These are phyloP conservation scores for Sus cebifrons DNA, from an alignment of 2,797 vertebrate species.

Conservation along the genomic window DNA sequence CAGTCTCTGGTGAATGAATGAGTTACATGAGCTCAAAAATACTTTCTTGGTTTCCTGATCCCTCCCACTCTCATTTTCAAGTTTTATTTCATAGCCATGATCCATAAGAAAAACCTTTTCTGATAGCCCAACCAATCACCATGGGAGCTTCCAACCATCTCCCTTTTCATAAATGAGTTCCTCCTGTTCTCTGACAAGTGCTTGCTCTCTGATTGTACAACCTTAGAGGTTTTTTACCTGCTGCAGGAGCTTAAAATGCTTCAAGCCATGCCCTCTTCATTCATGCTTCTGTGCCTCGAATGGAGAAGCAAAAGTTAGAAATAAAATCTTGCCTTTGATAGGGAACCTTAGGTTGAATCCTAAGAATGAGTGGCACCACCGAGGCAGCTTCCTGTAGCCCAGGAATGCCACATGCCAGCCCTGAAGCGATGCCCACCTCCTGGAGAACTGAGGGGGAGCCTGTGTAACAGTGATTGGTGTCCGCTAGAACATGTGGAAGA, in stretches of 20 bases:
- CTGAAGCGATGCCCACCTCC: neutral
- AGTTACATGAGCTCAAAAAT: neutral
- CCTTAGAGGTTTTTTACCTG: neutral
- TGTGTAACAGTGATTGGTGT: neutral
- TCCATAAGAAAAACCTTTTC: neutral
- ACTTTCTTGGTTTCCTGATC: neutral
- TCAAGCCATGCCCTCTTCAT: neutral
- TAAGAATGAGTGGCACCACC: neutral
- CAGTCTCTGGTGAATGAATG: slow-evolving; percentile 94
- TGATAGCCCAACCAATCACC: neutral
- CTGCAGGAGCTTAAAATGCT: neutral
- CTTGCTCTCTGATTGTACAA: neutral
- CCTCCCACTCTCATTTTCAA: neutral
- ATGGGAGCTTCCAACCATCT: neutral
- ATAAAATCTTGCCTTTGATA: slow-evolving; percentile 39
- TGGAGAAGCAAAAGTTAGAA: neutral
- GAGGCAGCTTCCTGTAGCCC: neutral
- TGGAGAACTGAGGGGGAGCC: neutral
- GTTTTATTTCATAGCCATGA: slow-evolving; percentile 7
- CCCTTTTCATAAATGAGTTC: neutral
- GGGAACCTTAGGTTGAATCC: neutral
- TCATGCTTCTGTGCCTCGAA: neutral
- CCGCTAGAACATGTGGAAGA: neutral
- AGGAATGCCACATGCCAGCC: neutral
- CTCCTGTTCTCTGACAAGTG: slow-evolving; percentile 29